Evolutionary conservation across 2,113 vertebrate genomes (phyloP).

Genomic region (Amazona vittata): DNA sequence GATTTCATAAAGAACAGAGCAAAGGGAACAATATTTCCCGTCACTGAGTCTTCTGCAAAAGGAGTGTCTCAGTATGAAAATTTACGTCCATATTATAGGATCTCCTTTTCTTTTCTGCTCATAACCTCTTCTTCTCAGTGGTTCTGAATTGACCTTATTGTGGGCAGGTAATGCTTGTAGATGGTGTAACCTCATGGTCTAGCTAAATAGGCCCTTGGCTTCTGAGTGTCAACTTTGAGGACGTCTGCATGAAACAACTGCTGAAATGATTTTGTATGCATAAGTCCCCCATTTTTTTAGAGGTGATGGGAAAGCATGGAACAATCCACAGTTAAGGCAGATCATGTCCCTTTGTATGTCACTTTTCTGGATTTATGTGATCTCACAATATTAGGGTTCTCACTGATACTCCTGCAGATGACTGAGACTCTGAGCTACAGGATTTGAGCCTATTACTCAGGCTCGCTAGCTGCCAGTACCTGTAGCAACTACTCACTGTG

Average conservation of each 20-base stretch:
- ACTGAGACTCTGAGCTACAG: not conserved
- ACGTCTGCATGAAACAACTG: not conserved
- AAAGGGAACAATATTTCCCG: not conserved
- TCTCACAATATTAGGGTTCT: not conserved
- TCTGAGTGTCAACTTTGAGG: not conserved
- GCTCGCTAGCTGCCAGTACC: not conserved
- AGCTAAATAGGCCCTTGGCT: not conserved
- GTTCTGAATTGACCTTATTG: not conserved
- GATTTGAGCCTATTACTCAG: not conserved
- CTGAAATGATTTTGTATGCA: not conserved
- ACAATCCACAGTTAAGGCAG: not conserved
- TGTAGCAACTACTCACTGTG: not conserved
- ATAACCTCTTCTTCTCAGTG: not conserved
- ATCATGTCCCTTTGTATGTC: rapidly evolving
- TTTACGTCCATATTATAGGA: not conserved
- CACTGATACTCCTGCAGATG: not conserved
- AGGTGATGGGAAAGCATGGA: not conserved
- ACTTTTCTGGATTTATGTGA: not conserved
- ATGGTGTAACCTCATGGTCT: not conserved
- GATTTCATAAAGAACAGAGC: not conserved
- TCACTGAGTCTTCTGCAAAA: not conserved
- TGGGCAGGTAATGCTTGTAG: not conserved
- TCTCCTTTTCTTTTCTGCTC: not conserved
- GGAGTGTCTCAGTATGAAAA: not conserved
- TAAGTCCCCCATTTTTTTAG: not conserved